A percentile compares a stretch with the other conserved stretches of the same genome.
Conservation (phyloP, 2,797 vertebrate species). For the Pelochelys cantorii region DNA sequence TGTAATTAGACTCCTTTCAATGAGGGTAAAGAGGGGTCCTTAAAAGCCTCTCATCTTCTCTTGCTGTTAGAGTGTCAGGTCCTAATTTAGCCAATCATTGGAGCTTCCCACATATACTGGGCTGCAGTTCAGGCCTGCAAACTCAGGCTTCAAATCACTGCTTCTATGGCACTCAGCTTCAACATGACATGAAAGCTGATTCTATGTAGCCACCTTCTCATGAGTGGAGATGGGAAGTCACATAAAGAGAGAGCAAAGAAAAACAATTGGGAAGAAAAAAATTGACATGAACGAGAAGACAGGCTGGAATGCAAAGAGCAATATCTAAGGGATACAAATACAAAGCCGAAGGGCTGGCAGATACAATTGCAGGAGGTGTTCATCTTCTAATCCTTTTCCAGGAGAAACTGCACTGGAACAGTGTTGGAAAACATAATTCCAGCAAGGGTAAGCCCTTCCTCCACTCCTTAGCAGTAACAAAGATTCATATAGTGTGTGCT, state of each 20-base stretch:
- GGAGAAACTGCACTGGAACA: fast-evolving
- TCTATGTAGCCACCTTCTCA: neutral
- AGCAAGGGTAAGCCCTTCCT: neutral
- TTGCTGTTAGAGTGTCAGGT: neutral
- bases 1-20: neutral
- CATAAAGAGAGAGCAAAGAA: neutral
- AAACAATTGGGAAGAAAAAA: neutral
- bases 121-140: neutral
- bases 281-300: neutral
- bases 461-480: neutral
- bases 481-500: neutral
- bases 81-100: neutral
- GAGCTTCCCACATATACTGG: neutral
- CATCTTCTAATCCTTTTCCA: neutral
- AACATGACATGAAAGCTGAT: neutral
- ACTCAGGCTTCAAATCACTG: neutral
- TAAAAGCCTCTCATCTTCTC: neutral
- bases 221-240: neutral
- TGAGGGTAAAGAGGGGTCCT: neutral
- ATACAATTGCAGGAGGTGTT: neutral
- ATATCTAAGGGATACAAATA: neutral
- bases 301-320: fast-evolving
- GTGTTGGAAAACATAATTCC: neutral
- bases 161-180: neutral
- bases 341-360: fast-evolving